Conservation (phyloP, 2,113 vertebrate species). For the Sinocyclocheilus rhinocerous region DNA sequence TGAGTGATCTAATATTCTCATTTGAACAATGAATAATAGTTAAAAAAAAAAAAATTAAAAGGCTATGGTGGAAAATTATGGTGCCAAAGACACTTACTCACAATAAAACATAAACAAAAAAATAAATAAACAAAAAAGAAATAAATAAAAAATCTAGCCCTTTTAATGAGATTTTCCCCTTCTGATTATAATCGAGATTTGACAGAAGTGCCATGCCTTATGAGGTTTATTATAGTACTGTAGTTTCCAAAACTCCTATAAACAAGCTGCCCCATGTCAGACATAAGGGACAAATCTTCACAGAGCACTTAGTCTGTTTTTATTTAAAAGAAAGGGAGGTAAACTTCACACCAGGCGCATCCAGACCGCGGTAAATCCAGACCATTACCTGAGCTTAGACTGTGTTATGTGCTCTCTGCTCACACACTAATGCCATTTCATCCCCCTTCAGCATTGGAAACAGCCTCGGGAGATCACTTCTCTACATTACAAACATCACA, state of each 20-base stretch:
- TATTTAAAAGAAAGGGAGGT: background rate
- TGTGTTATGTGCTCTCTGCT: slow-evolving; percentile 19
- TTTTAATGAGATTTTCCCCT: background rate
- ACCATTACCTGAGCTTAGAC: slow-evolving; percentile 1
- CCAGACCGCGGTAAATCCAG: slow-evolving; percentile 5
- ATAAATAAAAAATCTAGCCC: background rate
- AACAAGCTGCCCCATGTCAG: background rate
- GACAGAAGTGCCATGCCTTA: background rate
- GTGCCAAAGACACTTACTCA: background rate
- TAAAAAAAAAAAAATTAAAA: background rate
- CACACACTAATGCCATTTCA: slow-evolving; percentile 9
- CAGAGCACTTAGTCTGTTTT: slow-evolving; percentile 1
- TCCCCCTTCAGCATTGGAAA: background rate
- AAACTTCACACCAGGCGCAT: background rate
- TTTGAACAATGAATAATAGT: background rate
- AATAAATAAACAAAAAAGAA: background rate
- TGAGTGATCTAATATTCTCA: background rate
- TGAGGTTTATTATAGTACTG: background rate
- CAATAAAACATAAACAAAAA: background rate
- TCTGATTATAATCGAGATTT: background rate
- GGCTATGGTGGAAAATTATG: background rate
- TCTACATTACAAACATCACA: slow-evolving; percentile 16
- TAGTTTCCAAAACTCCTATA: background rate
- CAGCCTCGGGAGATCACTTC: background rate
- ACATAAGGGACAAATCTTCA: slow-evolving; percentile 3